A percentile compares a stretch with the other conserved stretches of the same genome.
phyloP scores from a whole-genome alignment of 2,797 vertebrate genomes.

The Trematomus bernacchii region DNA sequence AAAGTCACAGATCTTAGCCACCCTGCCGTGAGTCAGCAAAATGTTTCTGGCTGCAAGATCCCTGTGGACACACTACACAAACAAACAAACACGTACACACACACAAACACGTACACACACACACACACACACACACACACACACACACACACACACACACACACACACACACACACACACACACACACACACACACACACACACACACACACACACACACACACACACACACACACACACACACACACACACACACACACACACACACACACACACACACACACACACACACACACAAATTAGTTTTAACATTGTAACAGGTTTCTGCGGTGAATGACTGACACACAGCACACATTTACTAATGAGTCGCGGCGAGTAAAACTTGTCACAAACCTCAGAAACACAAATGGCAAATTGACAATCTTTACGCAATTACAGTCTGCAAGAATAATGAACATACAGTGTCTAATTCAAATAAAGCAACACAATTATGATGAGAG shows the following conservation, averaged over 20 bases:
- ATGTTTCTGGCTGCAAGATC: constrained; percentile 97
- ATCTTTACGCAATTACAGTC: background rate
- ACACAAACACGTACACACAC: constrained; percentile 20
- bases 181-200: constrained; percentile 37
- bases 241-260: too few species aligned
- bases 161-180: constrained; percentile 43
- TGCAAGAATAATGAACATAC: background rate
- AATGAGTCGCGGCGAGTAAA: background rate
- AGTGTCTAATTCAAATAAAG: background rate
- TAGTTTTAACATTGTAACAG: background rate
- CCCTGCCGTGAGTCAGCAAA: constrained; percentile 94
- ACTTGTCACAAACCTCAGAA: background rate
- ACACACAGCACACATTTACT: too few species aligned
- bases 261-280: too few species aligned
- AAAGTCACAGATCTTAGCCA: constrained; percentile 99
- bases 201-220: constrained; percentile 25
- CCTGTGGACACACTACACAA: constrained; percentile 93
- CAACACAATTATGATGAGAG: background rate
- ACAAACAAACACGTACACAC: constrained; percentile 42
- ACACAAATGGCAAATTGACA: constrained; percentile 15
- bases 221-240: too few species aligned
- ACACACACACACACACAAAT: constrained; percentile 11
- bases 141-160: too few species aligned
- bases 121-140: constrained; percentile 91
- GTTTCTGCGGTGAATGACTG: too few species aligned